These are phyloP conservation scores for Dysdera silvatica DNA, from an alignment of 1,140 invertebrate genomes.

Conservation along the genomic window DNA sequence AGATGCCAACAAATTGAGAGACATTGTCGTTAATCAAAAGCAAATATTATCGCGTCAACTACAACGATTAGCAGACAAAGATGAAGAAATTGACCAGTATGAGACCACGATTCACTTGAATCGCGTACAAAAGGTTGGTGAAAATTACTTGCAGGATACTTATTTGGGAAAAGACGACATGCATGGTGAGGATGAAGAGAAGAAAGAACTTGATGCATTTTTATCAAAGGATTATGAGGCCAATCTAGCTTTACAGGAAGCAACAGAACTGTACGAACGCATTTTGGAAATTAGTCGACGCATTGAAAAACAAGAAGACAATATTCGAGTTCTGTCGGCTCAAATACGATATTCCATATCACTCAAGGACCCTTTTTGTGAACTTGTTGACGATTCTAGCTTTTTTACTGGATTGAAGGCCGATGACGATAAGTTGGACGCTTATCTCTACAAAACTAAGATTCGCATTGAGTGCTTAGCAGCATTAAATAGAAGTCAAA, in stretches of 20 bases:
- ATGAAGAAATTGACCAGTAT: slow-evolving; percentile 63
- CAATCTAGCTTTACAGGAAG: background rate
- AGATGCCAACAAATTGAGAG: slow-evolving; percentile 63
- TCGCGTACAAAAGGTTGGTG: slow-evolving; percentile 62
- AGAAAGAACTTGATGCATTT: too few species aligned
- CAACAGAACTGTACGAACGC: background rate
- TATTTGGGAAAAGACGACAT: too few species aligned
- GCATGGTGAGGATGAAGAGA: slow-evolving; percentile 38
- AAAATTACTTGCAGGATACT: slow-evolving; percentile 69
- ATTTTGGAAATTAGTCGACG: background rate
- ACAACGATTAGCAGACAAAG: slow-evolving; percentile 57
- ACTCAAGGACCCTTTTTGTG: background rate
- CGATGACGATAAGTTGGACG: too few species aligned
- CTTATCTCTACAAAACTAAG: background rate
- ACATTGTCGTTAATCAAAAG: slow-evolving; percentile 68
- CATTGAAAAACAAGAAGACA: slow-evolving; percentile 6
- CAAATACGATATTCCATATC: background rate
- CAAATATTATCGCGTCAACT: slow-evolving; percentile 67
- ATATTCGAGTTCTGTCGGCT: background rate
- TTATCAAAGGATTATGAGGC: too few species aligned
- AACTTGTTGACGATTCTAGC: background rate
- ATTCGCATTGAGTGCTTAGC: slow-evolving; percentile 1
- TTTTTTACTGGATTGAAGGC: too few species aligned
- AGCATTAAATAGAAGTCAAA: background rate
- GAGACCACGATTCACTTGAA: slow-evolving; percentile 64